phyloP scores from a whole-genome alignment of 2,797 vertebrate genomes.

The Trachurus trachurus region DNA sequence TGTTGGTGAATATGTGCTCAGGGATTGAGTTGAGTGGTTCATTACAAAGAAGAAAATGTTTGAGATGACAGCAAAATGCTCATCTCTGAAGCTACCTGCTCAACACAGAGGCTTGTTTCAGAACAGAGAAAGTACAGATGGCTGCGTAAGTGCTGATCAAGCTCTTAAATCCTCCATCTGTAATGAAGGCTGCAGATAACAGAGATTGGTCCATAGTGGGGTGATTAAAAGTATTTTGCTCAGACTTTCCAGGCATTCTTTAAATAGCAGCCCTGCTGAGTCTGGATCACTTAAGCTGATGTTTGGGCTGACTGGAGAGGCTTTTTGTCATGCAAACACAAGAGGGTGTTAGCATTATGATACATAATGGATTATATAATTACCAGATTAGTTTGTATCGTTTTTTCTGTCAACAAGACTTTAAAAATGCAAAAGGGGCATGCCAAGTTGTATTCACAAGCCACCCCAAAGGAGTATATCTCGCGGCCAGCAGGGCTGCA shows the following conservation, averaged over 20 bases:
- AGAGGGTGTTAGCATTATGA: not conserved
- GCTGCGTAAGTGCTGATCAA: not conserved
- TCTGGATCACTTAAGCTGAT: conserved; percentile 31
- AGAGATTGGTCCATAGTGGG: not conserved
- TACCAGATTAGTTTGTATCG: not conserved
- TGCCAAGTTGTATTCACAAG: not conserved
- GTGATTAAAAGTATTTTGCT: conserved; percentile 24
- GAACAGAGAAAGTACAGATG: not conserved
- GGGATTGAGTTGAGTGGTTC: not conserved
- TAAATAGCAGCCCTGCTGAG: conserved; percentile 46
- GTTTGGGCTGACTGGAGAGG: not conserved
- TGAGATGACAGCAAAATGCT: not conserved
- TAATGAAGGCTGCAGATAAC: conserved; percentile 1
- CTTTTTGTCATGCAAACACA: not conserved
- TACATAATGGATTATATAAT: not conserved
- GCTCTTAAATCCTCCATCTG: conserved; percentile 16
- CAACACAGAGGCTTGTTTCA: not conserved
- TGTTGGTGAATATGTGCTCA: not conserved
- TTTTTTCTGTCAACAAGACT: not conserved
- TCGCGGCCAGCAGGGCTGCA: not conserved
- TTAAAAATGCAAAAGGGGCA: not conserved
- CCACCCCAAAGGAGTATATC: not conserved
- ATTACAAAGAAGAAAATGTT: not conserved
- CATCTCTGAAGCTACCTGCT: not conserved
- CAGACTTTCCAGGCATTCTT: conserved; percentile 37